Evolutionary conservation across 2,113 vertebrate species (phyloP).

Genomic region (Onychostoma macrolepis): DNA sequence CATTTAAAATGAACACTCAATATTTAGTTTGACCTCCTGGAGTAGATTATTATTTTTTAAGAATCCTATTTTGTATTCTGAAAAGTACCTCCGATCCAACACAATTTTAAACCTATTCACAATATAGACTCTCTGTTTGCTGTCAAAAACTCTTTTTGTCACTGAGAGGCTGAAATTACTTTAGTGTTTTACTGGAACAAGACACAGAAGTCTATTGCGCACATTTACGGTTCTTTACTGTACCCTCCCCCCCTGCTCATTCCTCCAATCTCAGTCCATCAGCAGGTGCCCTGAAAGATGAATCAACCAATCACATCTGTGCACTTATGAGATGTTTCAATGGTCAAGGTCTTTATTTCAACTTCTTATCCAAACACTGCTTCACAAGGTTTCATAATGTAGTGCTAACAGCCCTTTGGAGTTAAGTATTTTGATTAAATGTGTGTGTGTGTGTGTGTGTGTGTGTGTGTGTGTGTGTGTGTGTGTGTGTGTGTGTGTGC

Average conservation of each 20-base stretch:
- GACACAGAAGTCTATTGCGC: neutral
- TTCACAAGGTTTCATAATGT: neutral
- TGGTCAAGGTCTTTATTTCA: neutral
- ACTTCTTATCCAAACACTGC: constrained; percentile 11
- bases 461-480: neutral
- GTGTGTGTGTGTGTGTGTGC: neutral
- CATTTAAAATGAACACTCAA: neutral
- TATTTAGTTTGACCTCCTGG: neutral
- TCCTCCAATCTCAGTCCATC: neutral
- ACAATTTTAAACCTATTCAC: neutral
- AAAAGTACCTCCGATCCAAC: neutral
- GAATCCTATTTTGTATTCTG: neutral
- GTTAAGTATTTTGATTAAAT: neutral
- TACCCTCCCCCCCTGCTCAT: neutral
- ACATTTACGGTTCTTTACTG: neutral
- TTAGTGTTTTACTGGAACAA: neutral
- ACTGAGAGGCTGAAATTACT: neutral
- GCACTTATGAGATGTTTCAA: neutral
- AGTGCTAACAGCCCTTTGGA: neutral
- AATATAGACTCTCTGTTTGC: neutral
- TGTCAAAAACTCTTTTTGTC: neutral
- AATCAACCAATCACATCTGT: neutral
- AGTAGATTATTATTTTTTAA: neutral
- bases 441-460: neutral
- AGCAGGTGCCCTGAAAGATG: neutral